phyloP scores from a whole-genome alignment of 2,113 vertebrate species.

The Halcyon senegalensis region DNA sequence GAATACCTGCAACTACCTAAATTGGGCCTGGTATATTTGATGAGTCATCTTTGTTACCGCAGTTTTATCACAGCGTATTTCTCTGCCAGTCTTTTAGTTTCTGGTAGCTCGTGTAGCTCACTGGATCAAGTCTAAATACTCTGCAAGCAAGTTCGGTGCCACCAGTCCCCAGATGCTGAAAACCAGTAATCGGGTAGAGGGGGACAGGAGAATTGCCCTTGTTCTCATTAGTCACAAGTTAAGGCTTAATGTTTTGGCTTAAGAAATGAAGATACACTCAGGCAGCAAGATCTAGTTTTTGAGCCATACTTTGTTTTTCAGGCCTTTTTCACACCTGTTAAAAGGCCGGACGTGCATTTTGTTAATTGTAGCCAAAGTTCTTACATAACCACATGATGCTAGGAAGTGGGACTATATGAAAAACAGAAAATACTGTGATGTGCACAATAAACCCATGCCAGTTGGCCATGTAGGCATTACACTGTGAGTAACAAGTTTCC shows the following conservation, averaged over 20 bases:
- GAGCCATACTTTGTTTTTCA: not conserved
- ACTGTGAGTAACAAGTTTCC: not conserved
- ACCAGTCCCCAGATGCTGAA: not conserved
- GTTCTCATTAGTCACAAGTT: not conserved
- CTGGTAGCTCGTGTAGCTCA: not conserved
- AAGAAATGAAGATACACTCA: not conserved
- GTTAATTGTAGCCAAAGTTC: not conserved
- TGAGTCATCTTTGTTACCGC: not conserved
- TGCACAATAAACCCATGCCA: not conserved
- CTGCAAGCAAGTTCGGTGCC: not conserved
- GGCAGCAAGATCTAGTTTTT: not conserved
- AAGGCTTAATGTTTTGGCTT: not conserved
- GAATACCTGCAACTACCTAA: not conserved
- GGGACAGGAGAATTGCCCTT: not conserved
- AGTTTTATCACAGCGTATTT: not conserved
- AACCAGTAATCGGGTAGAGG: not conserved
- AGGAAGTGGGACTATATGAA: conserved; percentile 20
- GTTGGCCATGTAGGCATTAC: not conserved
- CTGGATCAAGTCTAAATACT: not conserved
- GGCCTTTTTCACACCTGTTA: not conserved
- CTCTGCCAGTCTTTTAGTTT: not conserved
- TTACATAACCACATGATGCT: not conserved
- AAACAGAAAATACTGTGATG: conserved; percentile 29
- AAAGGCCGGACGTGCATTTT: not conserved
- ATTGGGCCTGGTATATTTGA: not conserved